Percentiles rank a stretch among this genome's conserved stretches.
phyloP scores from a whole-genome alignment of 1,140 invertebrate species.

The Drosophila albomicans region DNA sequence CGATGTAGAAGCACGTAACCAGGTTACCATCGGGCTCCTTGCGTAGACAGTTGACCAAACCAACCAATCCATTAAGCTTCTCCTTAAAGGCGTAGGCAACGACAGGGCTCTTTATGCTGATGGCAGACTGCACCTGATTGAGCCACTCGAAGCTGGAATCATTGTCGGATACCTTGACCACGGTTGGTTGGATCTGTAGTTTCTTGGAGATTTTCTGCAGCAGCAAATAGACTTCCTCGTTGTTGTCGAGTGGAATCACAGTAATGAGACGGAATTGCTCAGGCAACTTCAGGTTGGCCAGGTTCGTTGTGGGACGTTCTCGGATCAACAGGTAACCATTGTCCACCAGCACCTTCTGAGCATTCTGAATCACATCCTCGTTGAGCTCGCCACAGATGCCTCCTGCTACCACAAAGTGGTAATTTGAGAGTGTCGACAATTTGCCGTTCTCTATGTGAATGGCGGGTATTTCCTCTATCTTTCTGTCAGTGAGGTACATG shows the following conservation, averaged over 20 bases:
- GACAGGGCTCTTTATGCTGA: slow-evolving; percentile 85
- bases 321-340: slow-evolving; percentile 86
- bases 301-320: slow-evolving; percentile 72
- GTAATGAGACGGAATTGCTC: slow-evolving; percentile 68
- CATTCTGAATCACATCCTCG: slow-evolving; percentile 31
- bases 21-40: slow-evolving; percentile 89
- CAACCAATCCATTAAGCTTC: slow-evolving; percentile 91
- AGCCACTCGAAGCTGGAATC: slow-evolving; percentile 86
- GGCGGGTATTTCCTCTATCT: slow-evolving; percentile 85
- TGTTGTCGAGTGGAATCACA: slow-evolving; percentile 62
- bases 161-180: slow-evolving; percentile 69
- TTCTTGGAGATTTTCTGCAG: slow-evolving; percentile 75
- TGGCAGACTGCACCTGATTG: slow-evolving; percentile 85
- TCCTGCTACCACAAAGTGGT: slow-evolving; percentile 86
- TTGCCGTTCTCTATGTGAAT: slow-evolving; percentile 88
- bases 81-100: slow-evolving; percentile 88
- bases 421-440: slow-evolving; percentile 86
- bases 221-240: slow-evolving; percentile 76
- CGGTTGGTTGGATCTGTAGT: slow-evolving; percentile 56
- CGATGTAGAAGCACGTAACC: slow-evolving; percentile 88
- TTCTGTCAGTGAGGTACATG: slow-evolving; percentile 85
- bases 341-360: slow-evolving; percentile 75
- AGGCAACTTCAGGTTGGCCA: slow-evolving; percentile 45
- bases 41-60: slow-evolving; percentile 91
- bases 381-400: slow-evolving; percentile 61